Conservation (phyloP, 2,113 vertebrate species). For the Bubo bubo region DNA sequence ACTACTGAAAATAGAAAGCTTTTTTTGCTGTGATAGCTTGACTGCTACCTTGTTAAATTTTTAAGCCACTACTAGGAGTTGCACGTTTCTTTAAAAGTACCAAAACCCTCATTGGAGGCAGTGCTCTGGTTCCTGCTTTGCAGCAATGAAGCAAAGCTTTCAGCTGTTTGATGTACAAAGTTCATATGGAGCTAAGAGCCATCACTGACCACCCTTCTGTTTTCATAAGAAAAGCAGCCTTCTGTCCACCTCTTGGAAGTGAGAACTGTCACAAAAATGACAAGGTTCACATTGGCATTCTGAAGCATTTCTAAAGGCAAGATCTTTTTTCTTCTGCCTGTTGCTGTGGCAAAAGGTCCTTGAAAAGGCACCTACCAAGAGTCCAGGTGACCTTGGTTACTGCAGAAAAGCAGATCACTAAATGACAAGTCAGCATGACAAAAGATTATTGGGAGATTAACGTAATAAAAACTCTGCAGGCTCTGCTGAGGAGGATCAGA, state of each 20-base stretch:
- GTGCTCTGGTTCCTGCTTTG: background rate
- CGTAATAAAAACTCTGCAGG: background rate
- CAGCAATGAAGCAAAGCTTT: background rate
- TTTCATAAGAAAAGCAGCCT: background rate
- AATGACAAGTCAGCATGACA: slow-evolving; percentile 20
- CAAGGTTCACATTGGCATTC: background rate
- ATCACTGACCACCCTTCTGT: background rate
- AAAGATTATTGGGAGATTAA: slow-evolving; percentile 59
- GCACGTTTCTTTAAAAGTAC: background rate
- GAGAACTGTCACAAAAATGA: background rate
- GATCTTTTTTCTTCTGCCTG: background rate
- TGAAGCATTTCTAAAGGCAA: background rate
- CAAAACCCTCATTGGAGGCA: background rate
- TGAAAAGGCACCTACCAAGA: background rate
- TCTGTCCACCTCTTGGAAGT: background rate
- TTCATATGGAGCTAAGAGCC: background rate
- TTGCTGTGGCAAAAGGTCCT: background rate
- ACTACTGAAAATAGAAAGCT: background rate
- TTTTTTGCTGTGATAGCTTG: background rate
- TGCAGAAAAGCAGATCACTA: background rate
- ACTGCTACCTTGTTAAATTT: background rate
- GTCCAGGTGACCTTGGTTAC: slow-evolving; percentile 19
- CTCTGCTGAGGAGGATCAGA: slow-evolving; percentile 32
- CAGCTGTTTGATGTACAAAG: background rate
- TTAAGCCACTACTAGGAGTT: background rate